Evolutionary conservation across 2,113 vertebrate genomes (phyloP).

Genomic region (Tretioscincus oriximinensis): DNA sequence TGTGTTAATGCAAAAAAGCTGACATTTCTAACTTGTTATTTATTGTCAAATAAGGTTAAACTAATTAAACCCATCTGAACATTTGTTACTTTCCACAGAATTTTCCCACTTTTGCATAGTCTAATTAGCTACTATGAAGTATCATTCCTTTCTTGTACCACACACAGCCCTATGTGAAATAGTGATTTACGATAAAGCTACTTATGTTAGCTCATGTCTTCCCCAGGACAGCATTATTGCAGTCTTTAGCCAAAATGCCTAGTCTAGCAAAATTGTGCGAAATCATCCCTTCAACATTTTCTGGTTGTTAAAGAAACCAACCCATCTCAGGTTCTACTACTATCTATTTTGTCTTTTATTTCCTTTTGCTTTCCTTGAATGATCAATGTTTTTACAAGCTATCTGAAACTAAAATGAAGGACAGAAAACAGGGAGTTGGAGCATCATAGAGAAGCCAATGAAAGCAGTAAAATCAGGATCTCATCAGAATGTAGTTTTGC

Average conservation of each 20-base stretch:
- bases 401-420: not conserved
- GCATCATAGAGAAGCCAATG: not conserved
- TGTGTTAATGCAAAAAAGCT: not conserved
- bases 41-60: not conserved
- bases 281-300: not conserved
- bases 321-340: not conserved
- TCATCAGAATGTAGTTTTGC: not conserved
- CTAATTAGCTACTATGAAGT: slow-evolving; percentile 33
- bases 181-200: slow-evolving; percentile 28
- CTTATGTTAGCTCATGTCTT: slow-evolving; percentile 2
- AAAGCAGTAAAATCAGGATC: not conserved
- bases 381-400: not conserved
- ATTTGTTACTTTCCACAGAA: slow-evolving; percentile 23
- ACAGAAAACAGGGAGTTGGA: not conserved
- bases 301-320: not conserved
- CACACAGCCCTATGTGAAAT: slow-evolving; percentile 9
- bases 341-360: not conserved
- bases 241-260: not conserved
- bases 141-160: slow-evolving; percentile 33
- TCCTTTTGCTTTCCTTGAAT: not conserved
- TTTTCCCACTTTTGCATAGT: slow-evolving; percentile 22
- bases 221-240: not conserved
- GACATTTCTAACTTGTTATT: not conserved
- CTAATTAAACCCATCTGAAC: slow-evolving; percentile 44
- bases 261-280: not conserved